Conservation (phyloP, 2,888 invertebrate genomes). For the Balanococcus diminutus region DNA sequence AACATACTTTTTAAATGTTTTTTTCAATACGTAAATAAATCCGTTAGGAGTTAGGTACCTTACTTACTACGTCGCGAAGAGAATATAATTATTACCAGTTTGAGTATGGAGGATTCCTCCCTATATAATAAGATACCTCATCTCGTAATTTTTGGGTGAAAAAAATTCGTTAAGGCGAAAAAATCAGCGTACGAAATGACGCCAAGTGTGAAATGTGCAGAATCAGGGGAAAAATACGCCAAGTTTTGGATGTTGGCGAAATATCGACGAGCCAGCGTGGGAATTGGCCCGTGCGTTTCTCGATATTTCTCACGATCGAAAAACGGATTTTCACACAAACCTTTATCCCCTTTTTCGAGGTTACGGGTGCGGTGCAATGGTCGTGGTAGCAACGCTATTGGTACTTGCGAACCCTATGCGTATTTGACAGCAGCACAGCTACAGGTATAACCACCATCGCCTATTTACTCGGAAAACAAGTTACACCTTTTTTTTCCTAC, state of each 20-base stretch:
- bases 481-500: conserved; percentile 40
- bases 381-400: background rate
- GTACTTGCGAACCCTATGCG: conserved; percentile 49
- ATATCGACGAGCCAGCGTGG: conserved; percentile 33
- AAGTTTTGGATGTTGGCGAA: background rate
- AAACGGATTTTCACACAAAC: conserved; percentile 53
- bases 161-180: conserved; percentile 4
- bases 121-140: no score
- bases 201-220: background rate
- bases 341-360: conserved; percentile 45
- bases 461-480: conserved; percentile 48
- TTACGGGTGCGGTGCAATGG: conserved; percentile 6
- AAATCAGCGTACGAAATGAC: background rate
- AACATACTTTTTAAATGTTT: background rate
- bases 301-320: conserved; percentile 49
- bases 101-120: no score
- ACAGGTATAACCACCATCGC: conserved; percentile 51
- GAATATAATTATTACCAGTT: no score
- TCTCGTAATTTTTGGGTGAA: background rate
- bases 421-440: conserved; percentile 38
- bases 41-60: no score
- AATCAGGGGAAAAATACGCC: background rate
- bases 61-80: no score
- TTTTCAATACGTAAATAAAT: conserved; percentile 7
- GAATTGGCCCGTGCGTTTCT: conserved; percentile 46